Base-by-base conservation (phyloP, 2,113 vertebrate genomes). In the Vicugna pacos region DNA sequence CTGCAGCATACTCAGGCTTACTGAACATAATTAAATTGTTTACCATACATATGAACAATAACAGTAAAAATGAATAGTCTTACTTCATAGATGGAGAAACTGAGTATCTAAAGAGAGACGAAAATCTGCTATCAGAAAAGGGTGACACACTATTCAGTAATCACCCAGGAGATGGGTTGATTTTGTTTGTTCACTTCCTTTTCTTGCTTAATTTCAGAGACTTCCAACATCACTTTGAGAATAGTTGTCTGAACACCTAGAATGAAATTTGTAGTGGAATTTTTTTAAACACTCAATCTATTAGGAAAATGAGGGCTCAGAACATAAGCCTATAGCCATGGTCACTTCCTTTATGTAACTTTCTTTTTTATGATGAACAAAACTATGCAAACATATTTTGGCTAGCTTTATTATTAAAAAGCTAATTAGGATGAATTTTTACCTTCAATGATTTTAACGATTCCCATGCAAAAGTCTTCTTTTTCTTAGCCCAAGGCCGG, bases 381-480 rank as follows among this genome's bases (percentile, higher is more conserved):
- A 82, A 38, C 42, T 10, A 28, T 48, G 20, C 64, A 86, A 82
- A 92, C 32, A 46, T 30, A 70, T 46, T 65, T 94, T 82, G 22
- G 38, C 26, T 62, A 70, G 24, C 24, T 91, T 42, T 42, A 42
- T 42, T 42, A 42, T 42, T 42, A 42, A 69, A 95, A 93, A 76
- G 67, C 24, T 64, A 95, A 93, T 70, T 62, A 26, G 28, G 60
- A 4, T 81, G 46, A 67, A 80, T 52, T 92, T 79, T 87, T 48
- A 67, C 67, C 35, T 94, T 72, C 58, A 62, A 30, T 46, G 5
- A 3, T 80, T 95, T 93, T 93, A 92, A 92, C 30, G 65, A 17
- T 69, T 85, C 58, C 62, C 90, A 95, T 64, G 76, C 54, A 92
- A 95, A 94, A 97, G 79, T 15, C 42, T 92, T 95, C 93, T 95